These are phyloP conservation scores for Agrilus planipennis DNA, from an alignment of 1,140 invertebrate species.

Conservation along the genomic window DNA sequence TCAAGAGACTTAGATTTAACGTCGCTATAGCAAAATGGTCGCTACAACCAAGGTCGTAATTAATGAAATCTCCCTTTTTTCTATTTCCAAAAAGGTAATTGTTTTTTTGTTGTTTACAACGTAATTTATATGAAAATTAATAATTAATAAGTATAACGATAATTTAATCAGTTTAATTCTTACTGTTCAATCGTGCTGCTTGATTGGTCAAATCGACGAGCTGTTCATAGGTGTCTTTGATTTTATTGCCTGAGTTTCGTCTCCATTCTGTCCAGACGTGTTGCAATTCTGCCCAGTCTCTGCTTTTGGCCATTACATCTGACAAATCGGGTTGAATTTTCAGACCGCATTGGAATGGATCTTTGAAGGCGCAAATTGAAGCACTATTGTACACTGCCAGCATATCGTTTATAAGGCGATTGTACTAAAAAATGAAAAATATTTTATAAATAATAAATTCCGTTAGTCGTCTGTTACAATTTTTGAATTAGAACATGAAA, in stretches of 20 bases:
- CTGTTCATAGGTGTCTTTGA: constrained; percentile 71
- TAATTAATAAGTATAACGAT: no score
- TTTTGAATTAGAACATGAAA: no score
- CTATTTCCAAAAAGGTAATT: no score
- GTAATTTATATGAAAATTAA: no score
- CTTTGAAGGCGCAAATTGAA: constrained; percentile 70
- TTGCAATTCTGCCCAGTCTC: constrained; percentile 74
- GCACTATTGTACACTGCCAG: constrained; percentile 77
- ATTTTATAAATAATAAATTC: no score
- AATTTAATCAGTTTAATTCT: no score
- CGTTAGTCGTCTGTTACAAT: no score
- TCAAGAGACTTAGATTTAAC: no score
- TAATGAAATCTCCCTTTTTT: no score
- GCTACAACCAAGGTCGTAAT: no score
- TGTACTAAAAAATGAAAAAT: constrained; percentile 51
- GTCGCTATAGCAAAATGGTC: no score
- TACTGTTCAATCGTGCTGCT: constrained; percentile 76
- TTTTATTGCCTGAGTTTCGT: constrained; percentile 60
- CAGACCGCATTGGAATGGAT: constrained; percentile 68
- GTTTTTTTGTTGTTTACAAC: no score
- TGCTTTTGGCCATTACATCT: constrained; percentile 54
- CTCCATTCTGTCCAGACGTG: constrained; percentile 84
- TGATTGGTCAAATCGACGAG: constrained; percentile 76
- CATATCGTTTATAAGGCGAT: constrained; percentile 78
- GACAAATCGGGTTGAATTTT: constrained; percentile 67